Evolutionary conservation across 2,113 vertebrate genomes (phyloP).

Genomic region (Myotis brandtii): DNA sequence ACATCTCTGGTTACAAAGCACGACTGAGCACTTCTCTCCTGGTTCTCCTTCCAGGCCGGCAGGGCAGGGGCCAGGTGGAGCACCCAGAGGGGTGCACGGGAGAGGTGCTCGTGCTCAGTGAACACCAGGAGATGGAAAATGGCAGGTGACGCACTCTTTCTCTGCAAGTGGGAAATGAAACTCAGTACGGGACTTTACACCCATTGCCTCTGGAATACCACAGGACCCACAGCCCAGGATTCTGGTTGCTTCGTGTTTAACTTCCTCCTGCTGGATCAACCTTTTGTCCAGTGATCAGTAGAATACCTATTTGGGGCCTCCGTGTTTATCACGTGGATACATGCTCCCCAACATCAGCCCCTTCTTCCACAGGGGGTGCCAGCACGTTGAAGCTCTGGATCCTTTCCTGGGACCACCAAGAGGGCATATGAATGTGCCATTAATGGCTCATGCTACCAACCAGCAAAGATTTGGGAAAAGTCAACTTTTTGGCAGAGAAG

Average conservation of each 20-base stretch:
- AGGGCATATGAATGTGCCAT: neutral
- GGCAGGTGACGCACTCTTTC: neutral
- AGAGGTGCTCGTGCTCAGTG: neutral
- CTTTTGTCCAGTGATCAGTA: neutral
- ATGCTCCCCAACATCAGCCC: neutral
- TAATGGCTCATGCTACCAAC: neutral
- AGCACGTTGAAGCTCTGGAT: neutral
- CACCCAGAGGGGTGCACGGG: neutral
- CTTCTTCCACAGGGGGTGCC: neutral
- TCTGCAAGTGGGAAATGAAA: slow-evolving; percentile 51
- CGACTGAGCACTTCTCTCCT: neutral
- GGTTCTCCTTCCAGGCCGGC: neutral
- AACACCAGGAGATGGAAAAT: neutral
- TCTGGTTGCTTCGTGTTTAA: neutral
- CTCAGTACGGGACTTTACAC: neutral
- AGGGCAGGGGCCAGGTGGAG: neutral
- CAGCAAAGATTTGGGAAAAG: neutral
- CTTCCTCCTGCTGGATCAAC: neutral
- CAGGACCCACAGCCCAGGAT: neutral
- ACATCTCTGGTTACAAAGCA: neutral
- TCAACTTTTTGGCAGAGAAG: neutral
- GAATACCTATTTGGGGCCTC: neutral
- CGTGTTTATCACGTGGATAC: neutral
- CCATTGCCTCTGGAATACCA: neutral
- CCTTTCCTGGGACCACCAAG: neutral